Evolutionary conservation across 2,888 invertebrate species (phyloP).

Genomic region (Eretmocerus hayati): DNA sequence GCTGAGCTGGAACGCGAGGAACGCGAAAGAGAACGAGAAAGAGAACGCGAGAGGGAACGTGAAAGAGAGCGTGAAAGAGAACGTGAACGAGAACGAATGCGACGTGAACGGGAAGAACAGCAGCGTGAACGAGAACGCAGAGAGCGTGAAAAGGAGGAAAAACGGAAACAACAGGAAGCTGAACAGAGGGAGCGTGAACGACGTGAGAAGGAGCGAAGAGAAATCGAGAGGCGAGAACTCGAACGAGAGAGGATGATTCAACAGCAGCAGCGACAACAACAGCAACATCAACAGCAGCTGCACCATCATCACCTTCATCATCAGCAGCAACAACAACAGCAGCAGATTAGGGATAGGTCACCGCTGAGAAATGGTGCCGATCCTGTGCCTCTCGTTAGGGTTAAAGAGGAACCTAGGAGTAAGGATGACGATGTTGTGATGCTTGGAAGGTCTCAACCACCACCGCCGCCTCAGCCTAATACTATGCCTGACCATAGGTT

Average conservation of each 20-base stretch:
- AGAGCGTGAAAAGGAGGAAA: slow-evolving; percentile 46
- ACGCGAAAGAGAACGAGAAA: slow-evolving; percentile 39
- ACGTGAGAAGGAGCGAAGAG: slow-evolving; percentile 23
- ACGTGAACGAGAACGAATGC: slow-evolving; percentile 17
- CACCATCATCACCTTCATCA: slow-evolving; percentile 24
- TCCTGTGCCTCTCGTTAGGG: slow-evolving; percentile 49
- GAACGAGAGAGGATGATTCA: slow-evolving; percentile 26
- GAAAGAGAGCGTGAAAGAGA: slow-evolving; percentile 18
- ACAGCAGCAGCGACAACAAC: slow-evolving; percentile 22
- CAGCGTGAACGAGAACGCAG: slow-evolving; percentile 38
- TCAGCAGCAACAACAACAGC: slow-evolving; percentile 22
- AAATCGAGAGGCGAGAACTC: slow-evolving; percentile 54
- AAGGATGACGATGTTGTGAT: slow-evolving; percentile 52
- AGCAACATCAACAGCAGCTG: slow-evolving; percentile 25
- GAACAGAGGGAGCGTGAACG: slow-evolving; percentile 43
- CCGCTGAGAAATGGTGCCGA: slow-evolving; percentile 64
- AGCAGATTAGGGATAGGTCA: slow-evolving; percentile 58
- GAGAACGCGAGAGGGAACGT: slow-evolving; percentile 48
- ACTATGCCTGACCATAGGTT: slow-evolving; percentile 52
- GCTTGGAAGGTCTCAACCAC: slow-evolving; percentile 41
- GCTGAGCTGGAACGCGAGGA: slow-evolving; percentile 55
- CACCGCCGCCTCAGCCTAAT: slow-evolving; percentile 37
- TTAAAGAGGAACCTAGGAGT: slow-evolving; percentile 59
- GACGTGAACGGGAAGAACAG: slow-evolving; percentile 38
- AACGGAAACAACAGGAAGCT: slow-evolving; percentile 38